These are phyloP conservation scores for Porites cylindrica DNA, from an alignment of 92 coral and sea anemone species.

Conservation along the genomic window DNA sequence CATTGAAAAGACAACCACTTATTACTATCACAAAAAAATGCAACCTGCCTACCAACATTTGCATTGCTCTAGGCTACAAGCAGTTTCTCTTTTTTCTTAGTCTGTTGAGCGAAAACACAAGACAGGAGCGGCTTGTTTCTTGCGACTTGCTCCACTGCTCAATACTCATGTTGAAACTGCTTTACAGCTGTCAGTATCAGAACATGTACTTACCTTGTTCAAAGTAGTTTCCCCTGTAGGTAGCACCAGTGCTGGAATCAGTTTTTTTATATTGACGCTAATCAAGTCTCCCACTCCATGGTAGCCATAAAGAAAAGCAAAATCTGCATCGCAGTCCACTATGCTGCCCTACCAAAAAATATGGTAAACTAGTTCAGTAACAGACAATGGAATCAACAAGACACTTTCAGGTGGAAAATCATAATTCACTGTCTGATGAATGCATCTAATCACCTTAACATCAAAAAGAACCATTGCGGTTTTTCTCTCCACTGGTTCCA, in stretches of 20 bases:
- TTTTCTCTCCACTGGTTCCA: constrained; percentile 97
- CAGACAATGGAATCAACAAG: too few relatives aligned
- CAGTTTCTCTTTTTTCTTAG: too few relatives aligned
- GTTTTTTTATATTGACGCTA: constrained; percentile 71
- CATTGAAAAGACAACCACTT: too few relatives aligned
- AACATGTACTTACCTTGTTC: constrained; percentile 60
- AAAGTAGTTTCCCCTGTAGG: constrained; percentile 70
- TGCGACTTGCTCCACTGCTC: too few relatives aligned
- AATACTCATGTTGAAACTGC: too few relatives aligned
- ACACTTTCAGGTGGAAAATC: neutral
- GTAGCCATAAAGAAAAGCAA: constrained; percentile 88
- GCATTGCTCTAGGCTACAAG: too few relatives aligned
- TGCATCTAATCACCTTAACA: constrained; percentile 58
- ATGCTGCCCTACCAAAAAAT: constrained; percentile 75
- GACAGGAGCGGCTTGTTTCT: too few relatives aligned
- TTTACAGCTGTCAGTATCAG: too few relatives aligned
- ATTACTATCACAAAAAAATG: too few relatives aligned
- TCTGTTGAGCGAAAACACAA: too few relatives aligned
- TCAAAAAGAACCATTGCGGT: constrained; percentile 89
- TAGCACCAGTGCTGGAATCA: constrained; percentile 83
- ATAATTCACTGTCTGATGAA: too few relatives aligned
- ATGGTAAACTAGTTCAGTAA: neutral
- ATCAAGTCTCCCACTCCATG: constrained; percentile 64
- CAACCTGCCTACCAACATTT: too few relatives aligned
- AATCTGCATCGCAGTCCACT: constrained; percentile 84